Base-by-base conservation (phyloP, 2,113 vertebrate species). In the Larimichthys crocea region DNA sequence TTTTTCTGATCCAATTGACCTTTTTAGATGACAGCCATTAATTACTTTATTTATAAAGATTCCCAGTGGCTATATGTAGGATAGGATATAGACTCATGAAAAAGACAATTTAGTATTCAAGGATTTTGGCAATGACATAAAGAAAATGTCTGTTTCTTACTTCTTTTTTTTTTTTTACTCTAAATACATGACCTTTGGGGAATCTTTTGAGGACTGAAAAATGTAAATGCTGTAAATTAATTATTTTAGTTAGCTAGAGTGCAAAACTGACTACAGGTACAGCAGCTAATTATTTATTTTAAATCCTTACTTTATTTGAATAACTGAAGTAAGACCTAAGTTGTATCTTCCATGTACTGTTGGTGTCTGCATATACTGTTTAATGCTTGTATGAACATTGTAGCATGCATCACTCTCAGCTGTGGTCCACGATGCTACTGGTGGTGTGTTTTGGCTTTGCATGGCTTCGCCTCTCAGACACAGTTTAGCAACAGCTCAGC, bases 401-500 rank as follows among this genome's bases (percentile, higher is more conserved):
- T 59, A n/a, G 40, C 29, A 75, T 19, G 40, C 24, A 83, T 83
- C 60, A 65, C 75, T 86, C 74, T 80, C 65, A 65, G 74, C 68
- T 80, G 48, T 80, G 52, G 49, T 65, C 80, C 29, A 61, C 74
- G 52, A 63, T 62, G 68, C 68, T 71, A 31, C 68, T 40, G 24
- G 31, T 56, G 55, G 16, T 71, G 79, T 76, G 90, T 92, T 89
- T 93, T 84, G 84, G 89, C 88, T 80, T 91, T 86, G 89, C 89
- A 89, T 86, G 90, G 92, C 95, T 95, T 93, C 87, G 92, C 95
- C 94, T 95, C 88, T 76, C 91, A 93, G 92, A 93, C 93, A 95
- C 95, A 95, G 95, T 95, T 96, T 95, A 83, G 93, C 93, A 94
- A 94, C 88, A 91, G 95, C 92, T 91, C 94, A 93, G 94, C 89